Evolutionary conservation across 1,140 invertebrate genomes (phyloP).

Genomic region (Carposina sasakii): DNA sequence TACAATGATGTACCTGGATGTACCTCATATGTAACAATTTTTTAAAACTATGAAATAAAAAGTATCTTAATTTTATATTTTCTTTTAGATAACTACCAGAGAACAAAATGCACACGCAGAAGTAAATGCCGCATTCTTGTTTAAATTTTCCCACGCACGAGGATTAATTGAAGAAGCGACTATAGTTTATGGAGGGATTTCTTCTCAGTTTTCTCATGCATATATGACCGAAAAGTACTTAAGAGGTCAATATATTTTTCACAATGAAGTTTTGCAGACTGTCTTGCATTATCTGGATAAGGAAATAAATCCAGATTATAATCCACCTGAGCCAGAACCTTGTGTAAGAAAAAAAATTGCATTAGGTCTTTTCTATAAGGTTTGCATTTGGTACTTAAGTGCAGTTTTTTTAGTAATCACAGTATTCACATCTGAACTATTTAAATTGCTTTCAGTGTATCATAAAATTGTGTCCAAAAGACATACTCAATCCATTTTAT

Average conservation of each 20-base stretch:
- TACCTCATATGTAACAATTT: too few relatives aligned
- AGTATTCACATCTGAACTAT: too few relatives aligned
- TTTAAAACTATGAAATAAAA: not conserved
- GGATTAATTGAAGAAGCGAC: conserved; percentile 60
- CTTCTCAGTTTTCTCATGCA: conserved; percentile 79
- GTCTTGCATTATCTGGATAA: conserved; percentile 72
- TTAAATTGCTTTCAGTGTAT: conserved; percentile 25
- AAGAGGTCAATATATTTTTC: conserved; percentile 65
- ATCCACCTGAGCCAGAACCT: conserved; percentile 75
- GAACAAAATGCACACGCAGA: conserved; percentile 81
- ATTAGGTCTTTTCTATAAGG: conserved; percentile 80
- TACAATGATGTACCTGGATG: too few relatives aligned
- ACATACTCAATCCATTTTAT: conserved; percentile 24
- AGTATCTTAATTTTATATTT: not conserved
- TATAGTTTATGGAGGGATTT: conserved; percentile 76
- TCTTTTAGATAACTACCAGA: conserved; percentile 75
- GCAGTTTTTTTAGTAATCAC: not conserved
- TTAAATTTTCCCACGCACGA: conserved; percentile 73
- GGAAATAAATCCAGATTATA: conserved; percentile 76
- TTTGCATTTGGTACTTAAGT: conserved; percentile 32
- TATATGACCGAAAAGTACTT: conserved; percentile 77
- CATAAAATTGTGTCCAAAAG: conserved; percentile 27
- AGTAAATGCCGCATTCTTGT: conserved; percentile 79
- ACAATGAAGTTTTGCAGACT: conserved; percentile 62
- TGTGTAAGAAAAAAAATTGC: conserved; percentile 76